Percentiles rank a stretch among this genome's conserved stretches.
Evolutionary conservation across 35 echinoderm and acorn worm genomes (phyloP).

Genomic region (Ptychodera flava): DNA sequence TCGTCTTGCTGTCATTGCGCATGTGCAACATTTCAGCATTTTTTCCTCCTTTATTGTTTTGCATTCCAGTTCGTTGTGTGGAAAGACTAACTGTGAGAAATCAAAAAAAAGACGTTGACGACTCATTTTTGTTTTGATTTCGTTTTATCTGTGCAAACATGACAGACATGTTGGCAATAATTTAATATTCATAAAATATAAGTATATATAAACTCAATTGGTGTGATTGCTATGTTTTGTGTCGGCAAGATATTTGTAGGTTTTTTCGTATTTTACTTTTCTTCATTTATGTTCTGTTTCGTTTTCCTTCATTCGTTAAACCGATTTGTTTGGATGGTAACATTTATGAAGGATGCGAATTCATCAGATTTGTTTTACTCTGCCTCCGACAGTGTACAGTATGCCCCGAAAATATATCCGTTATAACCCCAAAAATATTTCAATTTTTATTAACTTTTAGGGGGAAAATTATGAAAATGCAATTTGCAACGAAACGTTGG

Average conservation of each 20-base stretch:
- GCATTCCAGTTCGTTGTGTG: neutral
- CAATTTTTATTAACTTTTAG: neutral
- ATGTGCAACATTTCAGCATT: neutral
- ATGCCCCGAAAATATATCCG: too few relatives aligned
- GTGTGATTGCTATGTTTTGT: neutral
- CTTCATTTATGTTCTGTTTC: too few relatives aligned
- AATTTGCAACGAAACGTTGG: neutral
- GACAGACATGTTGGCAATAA: neutral
- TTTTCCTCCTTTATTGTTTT: neutral
- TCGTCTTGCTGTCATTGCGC: neutral
- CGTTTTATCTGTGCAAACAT: neutral
- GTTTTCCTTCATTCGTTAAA: too few relatives aligned
- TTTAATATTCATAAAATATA: slow-evolving; percentile 3
- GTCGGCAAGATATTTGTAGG: neutral
- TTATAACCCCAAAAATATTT: too few relatives aligned
- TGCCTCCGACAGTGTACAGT: too few relatives aligned
- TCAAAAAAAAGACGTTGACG: neutral
- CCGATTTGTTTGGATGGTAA: too few relatives aligned
- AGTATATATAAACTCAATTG: neutral
- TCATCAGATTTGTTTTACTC: too few relatives aligned
- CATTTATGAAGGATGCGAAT: too few relatives aligned
- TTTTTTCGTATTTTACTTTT: too few relatives aligned
- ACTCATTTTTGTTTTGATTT: neutral
- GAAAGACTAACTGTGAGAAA: neutral
- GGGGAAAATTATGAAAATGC: neutral